phyloP scores from a whole-genome alignment of 2,797 vertebrate species.

The Pseudocheirus occidentalis region DNA sequence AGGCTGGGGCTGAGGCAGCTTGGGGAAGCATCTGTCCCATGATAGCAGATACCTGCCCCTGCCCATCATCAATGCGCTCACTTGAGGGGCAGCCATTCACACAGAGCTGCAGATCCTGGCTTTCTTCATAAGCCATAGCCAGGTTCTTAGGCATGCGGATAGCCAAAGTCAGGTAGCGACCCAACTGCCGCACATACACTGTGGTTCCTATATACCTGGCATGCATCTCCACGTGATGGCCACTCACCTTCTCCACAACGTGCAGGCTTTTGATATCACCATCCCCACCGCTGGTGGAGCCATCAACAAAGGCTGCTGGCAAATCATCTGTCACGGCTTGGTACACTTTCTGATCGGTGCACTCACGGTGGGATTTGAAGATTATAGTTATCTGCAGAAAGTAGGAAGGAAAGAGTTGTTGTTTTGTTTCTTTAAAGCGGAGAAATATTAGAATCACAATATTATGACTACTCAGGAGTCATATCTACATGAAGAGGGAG shows the following conservation, averaged over 20 bases:
- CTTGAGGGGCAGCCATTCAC: conserved; percentile 93
- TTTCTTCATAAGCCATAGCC: conserved; percentile 92
- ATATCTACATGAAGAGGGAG: not conserved
- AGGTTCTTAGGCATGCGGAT: conserved; percentile 93
- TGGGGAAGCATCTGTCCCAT: conserved; percentile 80
- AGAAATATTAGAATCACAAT: accelerated
- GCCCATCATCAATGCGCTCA: conserved; percentile 92
- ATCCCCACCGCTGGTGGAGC: conserved; percentile 92
- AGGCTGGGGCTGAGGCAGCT: conserved; percentile 63
- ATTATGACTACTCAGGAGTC: not conserved
- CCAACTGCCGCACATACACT: conserved; percentile 93
- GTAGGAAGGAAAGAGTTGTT: accelerated
- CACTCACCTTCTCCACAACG: conserved; percentile 91
- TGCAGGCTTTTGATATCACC: conserved; percentile 90
- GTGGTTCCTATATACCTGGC: conserved; percentile 96
- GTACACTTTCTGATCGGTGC: conserved; percentile 97
- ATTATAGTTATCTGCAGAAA: conserved; percentile 92
- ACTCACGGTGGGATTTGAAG: conserved; percentile 95
- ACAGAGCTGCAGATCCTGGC: conserved; percentile 97
- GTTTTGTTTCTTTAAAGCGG: not conserved
- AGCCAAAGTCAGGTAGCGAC: conserved; percentile 94
- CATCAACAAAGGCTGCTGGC: conserved; percentile 96
- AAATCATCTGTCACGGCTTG: conserved; percentile 95
- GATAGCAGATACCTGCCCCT: conserved; percentile 76
- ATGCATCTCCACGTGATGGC: conserved; percentile 92